Conservation (phyloP, 1,140 invertebrate genomes). For the Bombus superbus region DNA sequence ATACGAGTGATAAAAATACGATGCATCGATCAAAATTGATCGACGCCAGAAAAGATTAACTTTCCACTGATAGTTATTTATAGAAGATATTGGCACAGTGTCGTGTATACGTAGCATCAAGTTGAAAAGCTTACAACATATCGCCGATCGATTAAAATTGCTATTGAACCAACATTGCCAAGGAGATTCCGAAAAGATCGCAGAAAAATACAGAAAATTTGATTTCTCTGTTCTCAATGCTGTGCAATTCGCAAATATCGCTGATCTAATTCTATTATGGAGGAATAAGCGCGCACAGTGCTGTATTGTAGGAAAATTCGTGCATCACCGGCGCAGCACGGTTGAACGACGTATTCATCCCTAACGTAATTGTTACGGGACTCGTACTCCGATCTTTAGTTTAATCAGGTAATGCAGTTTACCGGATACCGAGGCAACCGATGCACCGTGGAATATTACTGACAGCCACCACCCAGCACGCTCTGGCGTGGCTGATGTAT, state of each 20-base stretch:
- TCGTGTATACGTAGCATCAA: too few species aligned
- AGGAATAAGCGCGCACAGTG: too few species aligned
- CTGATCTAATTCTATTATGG: background rate
- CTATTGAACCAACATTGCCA: too few species aligned
- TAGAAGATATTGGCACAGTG: too few species aligned
- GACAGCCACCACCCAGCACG: slow-evolving; percentile 38
- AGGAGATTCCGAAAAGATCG: too few species aligned
- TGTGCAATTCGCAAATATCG: background rate
- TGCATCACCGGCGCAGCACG: background rate
- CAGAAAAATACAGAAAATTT: background rate
- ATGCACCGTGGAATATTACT: slow-evolving; percentile 48
- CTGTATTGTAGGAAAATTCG: background rate
- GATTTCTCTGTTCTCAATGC: background rate
- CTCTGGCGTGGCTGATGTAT: slow-evolving; percentile 57
- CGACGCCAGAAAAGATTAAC: background rate
- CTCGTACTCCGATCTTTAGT: slow-evolving; percentile 35
- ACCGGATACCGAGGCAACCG: slow-evolving; percentile 22
- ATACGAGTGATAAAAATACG: background rate
- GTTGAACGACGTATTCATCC: background rate
- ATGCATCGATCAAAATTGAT: background rate
- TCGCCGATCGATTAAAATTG: too few species aligned
- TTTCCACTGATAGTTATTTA: background rate
- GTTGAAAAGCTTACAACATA: too few species aligned
- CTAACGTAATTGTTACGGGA: background rate
- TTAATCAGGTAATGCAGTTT: slow-evolving; percentile 47